phyloP scores from a whole-genome alignment of 2,113 vertebrate genomes.

The Carassius carassius region DNA sequence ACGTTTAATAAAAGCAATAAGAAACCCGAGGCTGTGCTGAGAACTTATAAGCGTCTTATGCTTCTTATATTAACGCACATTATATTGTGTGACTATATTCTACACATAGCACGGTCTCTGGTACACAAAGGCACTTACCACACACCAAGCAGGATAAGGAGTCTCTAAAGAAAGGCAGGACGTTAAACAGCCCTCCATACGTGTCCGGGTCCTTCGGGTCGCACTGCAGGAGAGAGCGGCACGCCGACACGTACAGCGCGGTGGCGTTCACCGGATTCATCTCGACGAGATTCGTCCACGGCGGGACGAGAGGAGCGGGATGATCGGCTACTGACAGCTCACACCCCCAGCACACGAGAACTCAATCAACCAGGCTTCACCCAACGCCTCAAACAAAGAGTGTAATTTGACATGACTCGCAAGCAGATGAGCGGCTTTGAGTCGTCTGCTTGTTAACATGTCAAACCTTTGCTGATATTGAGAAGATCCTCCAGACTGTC shows the following conservation, averaged over 20 bases:
- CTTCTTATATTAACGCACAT: neutral
- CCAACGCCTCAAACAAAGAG: constrained; percentile 29
- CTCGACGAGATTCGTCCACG: constrained; percentile 77
- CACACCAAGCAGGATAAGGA: constrained; percentile 92
- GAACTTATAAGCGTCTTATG: no score
- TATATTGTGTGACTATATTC: neutral
- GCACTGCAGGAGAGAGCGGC: constrained; percentile 95
- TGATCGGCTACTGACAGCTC: neutral
- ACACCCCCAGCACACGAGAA: constrained; percentile 5
- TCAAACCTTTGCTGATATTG: neutral
- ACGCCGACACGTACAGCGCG: constrained; percentile 93
- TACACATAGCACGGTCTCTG: neutral
- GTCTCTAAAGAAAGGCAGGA: constrained; percentile 92
- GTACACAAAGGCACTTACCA: constrained; percentile 76
- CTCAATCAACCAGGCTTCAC: constrained; percentile 39
- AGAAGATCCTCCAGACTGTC: neutral
- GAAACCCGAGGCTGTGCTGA: neutral
- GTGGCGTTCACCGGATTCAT: constrained; percentile 97
- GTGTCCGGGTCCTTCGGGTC: constrained; percentile 88
- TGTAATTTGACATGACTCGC: constrained; percentile 31
- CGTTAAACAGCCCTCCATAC: constrained; percentile 87
- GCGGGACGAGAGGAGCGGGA: neutral
- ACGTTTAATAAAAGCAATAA: neutral
- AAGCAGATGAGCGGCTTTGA: constrained; percentile 11
- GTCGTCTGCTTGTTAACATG: constrained; percentile 22